These are phyloP conservation scores for Chalcis sispes DNA, from an alignment of 2,888 invertebrate genomes.

Conservation along the genomic window DNA sequence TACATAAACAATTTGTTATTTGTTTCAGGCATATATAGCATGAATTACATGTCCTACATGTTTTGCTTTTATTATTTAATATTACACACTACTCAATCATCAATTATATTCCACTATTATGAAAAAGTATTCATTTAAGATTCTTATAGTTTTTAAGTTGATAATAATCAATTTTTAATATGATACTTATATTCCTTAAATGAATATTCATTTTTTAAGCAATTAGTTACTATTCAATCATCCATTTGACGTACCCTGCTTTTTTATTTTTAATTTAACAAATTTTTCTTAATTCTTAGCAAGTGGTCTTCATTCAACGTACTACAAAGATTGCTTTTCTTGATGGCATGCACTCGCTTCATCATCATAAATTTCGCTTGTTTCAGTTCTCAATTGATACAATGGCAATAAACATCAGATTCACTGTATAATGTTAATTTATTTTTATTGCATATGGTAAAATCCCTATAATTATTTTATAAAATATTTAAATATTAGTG, in stretches of 20 bases:
- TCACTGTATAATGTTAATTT: conserved; percentile 37
- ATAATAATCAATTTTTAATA: not conserved
- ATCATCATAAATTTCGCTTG: conserved; percentile 49
- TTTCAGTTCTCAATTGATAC: conserved; percentile 49
- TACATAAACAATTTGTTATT: conserved; percentile 9
- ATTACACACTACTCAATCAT: not conserved
- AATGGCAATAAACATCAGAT: conserved; percentile 40
- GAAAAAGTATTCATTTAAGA: conserved; percentile 9
- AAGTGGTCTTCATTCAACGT: conserved; percentile 39
- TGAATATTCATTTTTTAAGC: conserved; percentile 6
- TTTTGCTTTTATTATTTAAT: conserved; percentile 31
- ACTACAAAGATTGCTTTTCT: conserved; percentile 40
- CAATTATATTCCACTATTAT: not conserved
- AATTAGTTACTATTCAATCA: conserved; percentile 28
- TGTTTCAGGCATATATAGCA: conserved; percentile 60
- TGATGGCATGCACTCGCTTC: conserved; percentile 47
- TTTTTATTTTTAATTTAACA: conserved; percentile 36
- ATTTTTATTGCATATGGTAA: conserved; percentile 25
- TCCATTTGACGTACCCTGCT: conserved; percentile 29
- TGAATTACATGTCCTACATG: conserved; percentile 55
- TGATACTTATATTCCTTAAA: not conserved
- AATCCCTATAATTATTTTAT: conserved; percentile 19
- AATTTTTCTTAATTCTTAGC: conserved; percentile 44
- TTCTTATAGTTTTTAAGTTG: not conserved
- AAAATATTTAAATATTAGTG: not conserved